Base-by-base conservation (phyloP, 2,797 vertebrate species). In the Borostomias antarcticus region DNA sequence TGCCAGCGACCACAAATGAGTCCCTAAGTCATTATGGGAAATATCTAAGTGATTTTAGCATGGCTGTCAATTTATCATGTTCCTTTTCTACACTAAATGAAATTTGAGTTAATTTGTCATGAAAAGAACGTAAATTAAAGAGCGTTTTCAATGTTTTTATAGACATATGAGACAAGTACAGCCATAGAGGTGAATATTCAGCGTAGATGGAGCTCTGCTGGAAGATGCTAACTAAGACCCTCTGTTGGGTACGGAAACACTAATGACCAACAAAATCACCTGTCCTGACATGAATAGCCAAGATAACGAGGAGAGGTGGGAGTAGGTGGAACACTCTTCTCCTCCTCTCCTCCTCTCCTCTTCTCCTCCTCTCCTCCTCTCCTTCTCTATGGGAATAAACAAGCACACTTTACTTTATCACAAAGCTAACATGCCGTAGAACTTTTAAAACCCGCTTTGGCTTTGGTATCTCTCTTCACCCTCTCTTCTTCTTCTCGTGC, bases 191-290 rank as follows among this genome's bases (percentile, higher is more conserved):
- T 90, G 87, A 89, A 83, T 85, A 85, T 83, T 82, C 71, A 74
- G 80, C 63, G 70, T 82, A 88, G 81, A 88, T 82, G 75, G 82
- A 87, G 80, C 84, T 78, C 85, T 80, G 69, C 82, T 82, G 82
- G 69, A 79, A 83, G 86, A 78, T 87, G 77, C 87, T 88, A 89
- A 88, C 87, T 88, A 88, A 89, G 88, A 88, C 85, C 76, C 78
- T 84, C 85, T 77, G 76, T 89, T 89, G 84, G 85, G 82, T 82
- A 79, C 74, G 77, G 78, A 85, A 86, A 86, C 86, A 88, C 88
- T 92, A 91, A 92, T 90, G 90, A 89, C 84, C 86, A 87, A 90
- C 84, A 86, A 85, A 90, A 91, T 91, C 88, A 88, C 88, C 90
- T 80, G 78, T 85, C 85, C 82, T 92, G 90, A 88, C 88, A 89